Base-by-base conservation (phyloP, 2,888 invertebrate species). In the Epinotia nisella region DNA sequence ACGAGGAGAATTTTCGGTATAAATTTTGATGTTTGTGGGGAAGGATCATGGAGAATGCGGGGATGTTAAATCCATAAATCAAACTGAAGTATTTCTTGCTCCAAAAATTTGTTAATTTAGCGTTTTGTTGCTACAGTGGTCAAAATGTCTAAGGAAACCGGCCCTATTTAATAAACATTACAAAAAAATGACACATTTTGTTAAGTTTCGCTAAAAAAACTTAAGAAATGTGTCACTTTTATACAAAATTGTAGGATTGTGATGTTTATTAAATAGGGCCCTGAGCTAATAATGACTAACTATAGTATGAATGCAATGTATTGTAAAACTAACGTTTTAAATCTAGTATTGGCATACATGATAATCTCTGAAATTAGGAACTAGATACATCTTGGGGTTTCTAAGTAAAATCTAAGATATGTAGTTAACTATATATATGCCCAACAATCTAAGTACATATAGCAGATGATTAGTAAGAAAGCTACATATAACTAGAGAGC, bases 401-500 rank as follows among this genome's bases (percentile, higher is more conserved):
- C 35, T 56, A 49, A 51, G 39, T 58, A 58, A 68, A 58, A 73
- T 73, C 73, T 72, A 73, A 51, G 69, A 73, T 73, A 73, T 73
- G 73, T 69, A 24, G 49, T 19, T 29, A 58, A n/a, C 39, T 66
- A 53, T 19, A 19, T 24, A 61, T 53, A 58, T 35, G n/a, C 49
- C 39, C 21, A 39, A 58, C 39, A 56, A 58, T 72, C 66, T 62
- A 68, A 35, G 56, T 49, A 45, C 56, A 55, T 24, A 41, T 58
- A 49, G 56, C 72, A 51, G 9, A 53, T 56, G 72, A 72, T 21
- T 55, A 72, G 72, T 72, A 72, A 72, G 72, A 72, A 72, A 72
- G 72, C 72, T 72, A 72, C 72, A 11, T 68, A 72, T 58, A 35
- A 56, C 67, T 72, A 72, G 67, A 67, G 72, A 72, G 56, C 67